Evolutionary conservation across 1,140 invertebrate genomes (phyloP).

Genomic region (Megathymus violae): DNA sequence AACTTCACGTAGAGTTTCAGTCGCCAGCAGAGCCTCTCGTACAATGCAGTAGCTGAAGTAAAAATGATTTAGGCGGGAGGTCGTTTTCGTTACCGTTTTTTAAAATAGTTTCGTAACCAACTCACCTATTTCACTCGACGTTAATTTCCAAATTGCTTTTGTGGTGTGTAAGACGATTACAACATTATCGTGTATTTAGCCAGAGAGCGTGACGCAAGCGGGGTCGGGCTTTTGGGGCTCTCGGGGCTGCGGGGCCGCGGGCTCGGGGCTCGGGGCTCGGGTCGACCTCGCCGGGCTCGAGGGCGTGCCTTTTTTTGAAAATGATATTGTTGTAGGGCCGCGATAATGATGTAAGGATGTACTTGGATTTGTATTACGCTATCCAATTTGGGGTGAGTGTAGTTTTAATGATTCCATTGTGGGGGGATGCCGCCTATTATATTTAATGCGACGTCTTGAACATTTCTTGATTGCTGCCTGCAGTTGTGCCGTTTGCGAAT

Average conservation of each 20-base stretch:
- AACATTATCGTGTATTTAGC: slow-evolving; percentile 42
- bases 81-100: neutral
- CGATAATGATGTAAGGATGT: slow-evolving; percentile 56
- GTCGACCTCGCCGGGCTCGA: slow-evolving; percentile 35
- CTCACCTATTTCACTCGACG: slow-evolving; percentile 22
- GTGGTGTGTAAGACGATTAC: slow-evolving; percentile 36
- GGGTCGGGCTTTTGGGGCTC: slow-evolving; percentile 28
- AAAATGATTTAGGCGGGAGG: no score
- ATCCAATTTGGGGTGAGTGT: slow-evolving; percentile 45
- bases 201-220: slow-evolving; percentile 45
- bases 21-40: neutral
- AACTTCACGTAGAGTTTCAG: no score
- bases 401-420: slow-evolving; percentile 39
- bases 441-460: slow-evolving; percentile 30
- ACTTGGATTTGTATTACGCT: slow-evolving; percentile 40
- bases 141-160: slow-evolving; percentile 26
- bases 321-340: slow-evolving; percentile 62
- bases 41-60: neutral
- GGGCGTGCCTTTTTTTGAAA: slow-evolving; percentile 59
- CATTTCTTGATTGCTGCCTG: slow-evolving; percentile 28
- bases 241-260: slow-evolving; percentile 5
- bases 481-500: slow-evolving; percentile 19
- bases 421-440: slow-evolving; percentile 31
- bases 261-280: slow-evolving; percentile 30
- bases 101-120: slow-evolving; percentile 23